Evolutionary conservation across 2,113 vertebrate species (phyloP).

Genomic region (Nesoenas mayeri): DNA sequence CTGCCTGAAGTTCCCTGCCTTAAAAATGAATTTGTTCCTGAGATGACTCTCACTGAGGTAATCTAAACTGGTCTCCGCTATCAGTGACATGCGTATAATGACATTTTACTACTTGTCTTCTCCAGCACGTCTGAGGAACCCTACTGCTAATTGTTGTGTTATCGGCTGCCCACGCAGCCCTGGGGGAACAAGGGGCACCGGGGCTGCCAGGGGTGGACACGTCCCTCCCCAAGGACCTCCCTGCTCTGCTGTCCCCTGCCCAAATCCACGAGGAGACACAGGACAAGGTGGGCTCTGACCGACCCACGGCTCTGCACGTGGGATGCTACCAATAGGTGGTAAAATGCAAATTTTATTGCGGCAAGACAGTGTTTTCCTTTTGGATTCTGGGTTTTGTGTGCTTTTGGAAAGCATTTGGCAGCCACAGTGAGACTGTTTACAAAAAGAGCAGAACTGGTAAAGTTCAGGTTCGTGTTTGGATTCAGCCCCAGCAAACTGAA

Average conservation of each 20-base stretch:
- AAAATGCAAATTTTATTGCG: conserved; percentile 30
- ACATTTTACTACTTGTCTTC: neutral
- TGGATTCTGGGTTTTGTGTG: conserved; percentile 53
- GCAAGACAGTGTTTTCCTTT: conserved; percentile 52
- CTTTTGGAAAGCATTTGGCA: conserved; percentile 65
- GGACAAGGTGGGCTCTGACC: neutral
- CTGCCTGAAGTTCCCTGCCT: conserved; percentile 6
- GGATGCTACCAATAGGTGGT: neutral
- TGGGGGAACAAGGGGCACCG: neutral
- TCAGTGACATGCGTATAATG: neutral
- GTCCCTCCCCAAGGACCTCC: neutral
- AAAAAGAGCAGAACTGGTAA: conserved; percentile 66
- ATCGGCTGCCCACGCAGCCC: neutral
- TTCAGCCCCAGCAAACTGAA: conserved; percentile 65
- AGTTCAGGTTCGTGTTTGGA: conserved; percentile 71
- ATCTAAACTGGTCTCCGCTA: neutral
- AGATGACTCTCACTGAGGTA: neutral
- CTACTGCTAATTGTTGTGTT: neutral
- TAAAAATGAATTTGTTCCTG: conserved; percentile 6
- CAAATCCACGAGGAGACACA: fast-evolving
- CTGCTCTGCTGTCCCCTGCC: neutral
- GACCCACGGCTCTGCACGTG: fast-evolving
- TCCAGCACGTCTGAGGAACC: neutral
- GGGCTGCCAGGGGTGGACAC: neutral
- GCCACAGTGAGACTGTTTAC: conserved; percentile 52